A percentile compares a stretch with the other conserved stretches of the same genome.
phyloP scores from a whole-genome alignment of 2,888 invertebrate species.

The Chydorus sphaericus region DNA sequence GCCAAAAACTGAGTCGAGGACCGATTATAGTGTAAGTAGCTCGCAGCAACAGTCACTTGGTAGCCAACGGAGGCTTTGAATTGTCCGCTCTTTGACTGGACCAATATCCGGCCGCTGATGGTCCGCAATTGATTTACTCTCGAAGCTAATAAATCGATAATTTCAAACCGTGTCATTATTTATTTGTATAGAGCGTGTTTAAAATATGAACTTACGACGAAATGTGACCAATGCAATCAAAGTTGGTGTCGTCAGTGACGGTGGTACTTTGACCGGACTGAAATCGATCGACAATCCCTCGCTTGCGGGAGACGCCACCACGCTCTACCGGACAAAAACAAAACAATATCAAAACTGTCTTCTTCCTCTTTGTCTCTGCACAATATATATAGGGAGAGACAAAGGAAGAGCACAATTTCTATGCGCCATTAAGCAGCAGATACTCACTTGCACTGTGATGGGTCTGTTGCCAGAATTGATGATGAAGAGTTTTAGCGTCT shows the following conservation, averaged over 20 bases:
- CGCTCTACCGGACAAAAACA: slow-evolving; percentile 30
- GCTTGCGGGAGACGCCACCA: slow-evolving; percentile 43
- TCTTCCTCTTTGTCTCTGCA: not conserved
- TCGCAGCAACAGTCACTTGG: slow-evolving; percentile 8
- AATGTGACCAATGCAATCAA: slow-evolving; percentile 51
- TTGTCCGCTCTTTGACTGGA: slow-evolving; percentile 34
- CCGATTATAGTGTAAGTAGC: slow-evolving; percentile 39
- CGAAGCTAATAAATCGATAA: slow-evolving; percentile 26
- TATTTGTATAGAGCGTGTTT: not conserved
- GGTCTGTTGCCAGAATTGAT: slow-evolving; percentile 51
- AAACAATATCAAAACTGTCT: slow-evolving; percentile 2
- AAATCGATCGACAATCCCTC: slow-evolving; percentile 51
- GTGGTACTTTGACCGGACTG: slow-evolving; percentile 45
- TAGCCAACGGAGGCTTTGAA: slow-evolving; percentile 17
- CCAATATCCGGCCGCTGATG: slow-evolving; percentile 33
- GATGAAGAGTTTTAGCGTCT: slow-evolving; percentile 44
- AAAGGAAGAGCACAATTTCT: no score
- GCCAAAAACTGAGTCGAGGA: slow-evolving; percentile 35
- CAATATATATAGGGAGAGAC: not conserved
- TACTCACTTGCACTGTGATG: slow-evolving; percentile 46
- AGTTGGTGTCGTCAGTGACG: slow-evolving; percentile 43
- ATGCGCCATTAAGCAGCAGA: not conserved
- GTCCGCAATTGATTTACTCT: slow-evolving; percentile 29
- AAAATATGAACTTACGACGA: slow-evolving; percentile 40
- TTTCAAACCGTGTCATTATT: not conserved